Evolutionary conservation across 1,140 invertebrate genomes (phyloP), one percentile per base, ranked within the genome.

Genomic region (Meloidogyne floridensis): DNA sequence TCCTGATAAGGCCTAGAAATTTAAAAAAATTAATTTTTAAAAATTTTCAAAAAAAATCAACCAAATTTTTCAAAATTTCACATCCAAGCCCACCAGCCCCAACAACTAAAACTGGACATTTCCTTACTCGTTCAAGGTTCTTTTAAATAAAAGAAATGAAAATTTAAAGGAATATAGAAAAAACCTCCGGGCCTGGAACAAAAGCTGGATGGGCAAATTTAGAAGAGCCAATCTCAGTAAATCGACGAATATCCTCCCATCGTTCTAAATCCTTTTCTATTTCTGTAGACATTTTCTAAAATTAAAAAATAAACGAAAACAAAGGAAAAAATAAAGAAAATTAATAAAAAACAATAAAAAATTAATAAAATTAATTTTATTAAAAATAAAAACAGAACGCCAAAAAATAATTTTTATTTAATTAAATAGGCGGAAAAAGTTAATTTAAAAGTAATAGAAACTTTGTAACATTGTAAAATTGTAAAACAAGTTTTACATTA

Each of bases 71-170:
- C 0, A 99, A 91, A 3, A 98, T 92, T 91, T 98, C 96, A 92
- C 97, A 99, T 1, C 97, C 96, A n/a, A 98, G 92, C 11, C 97
- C 97, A 9, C 97, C 97, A 77, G 97, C 96, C 3, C 97, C 94
- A 86, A 98, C 94, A 13, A 98, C 93, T 3, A 98, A 91, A 47
- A 92, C 83, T 91, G 94, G 94, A 90, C 94, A 95, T 13, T 93
- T 93, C 91, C 94, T 93, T 20, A 98, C 90, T 91, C 95, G 95
- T 85, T 94, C 93, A 69, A 98, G 91, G 84, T 94, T 94, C 88
- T 92, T 86, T 77, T 91, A 87, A 81, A 8, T 47, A 47, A 8
- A 83, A 42, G 56, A 43, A 20, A 20, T 72, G 10, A 42, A 51
- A 65, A 80, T 15, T 8, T 13, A 7, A 53, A 84, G 81, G 51